Evolutionary conservation across 2,888 invertebrate species (phyloP).

Genomic region (Yponomeuta sedellus): DNA sequence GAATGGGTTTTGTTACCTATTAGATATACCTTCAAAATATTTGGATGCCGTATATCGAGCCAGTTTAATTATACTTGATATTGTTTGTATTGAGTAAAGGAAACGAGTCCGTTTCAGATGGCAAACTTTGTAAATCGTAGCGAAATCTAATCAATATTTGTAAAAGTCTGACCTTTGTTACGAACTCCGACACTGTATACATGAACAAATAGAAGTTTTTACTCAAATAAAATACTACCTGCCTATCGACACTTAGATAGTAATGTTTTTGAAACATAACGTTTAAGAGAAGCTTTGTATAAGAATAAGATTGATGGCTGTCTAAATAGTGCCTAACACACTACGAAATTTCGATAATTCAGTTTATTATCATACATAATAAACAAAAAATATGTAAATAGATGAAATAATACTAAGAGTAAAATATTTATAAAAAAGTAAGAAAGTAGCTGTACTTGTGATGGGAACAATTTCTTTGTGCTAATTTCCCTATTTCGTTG

Average conservation of each 20-base stretch:
- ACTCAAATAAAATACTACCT: conserved; percentile 63
- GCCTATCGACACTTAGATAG: conserved; percentile 72
- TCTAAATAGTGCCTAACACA: conserved; percentile 77
- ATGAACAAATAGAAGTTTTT: conserved; percentile 46
- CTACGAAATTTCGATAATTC: conserved; percentile 74
- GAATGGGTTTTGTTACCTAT: background rate
- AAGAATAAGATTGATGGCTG: conserved; percentile 76
- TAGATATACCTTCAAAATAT: background rate
- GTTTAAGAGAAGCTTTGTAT: conserved; percentile 67
- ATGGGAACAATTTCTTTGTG: conserved; percentile 69
- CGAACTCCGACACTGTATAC: conserved; percentile 36
- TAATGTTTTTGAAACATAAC: conserved; percentile 60
- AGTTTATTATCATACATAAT: conserved; percentile 65
- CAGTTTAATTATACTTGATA: background rate
- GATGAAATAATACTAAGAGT: background rate
- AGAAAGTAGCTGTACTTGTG: conserved; percentile 52
- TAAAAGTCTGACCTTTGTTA: conserved; percentile 14
- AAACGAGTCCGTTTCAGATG: conserved; percentile 7
- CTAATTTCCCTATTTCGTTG: conserved; percentile 14
- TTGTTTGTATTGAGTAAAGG: background rate
- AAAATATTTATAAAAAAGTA: conserved; percentile 34
- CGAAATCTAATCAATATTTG: conserved; percentile 9
- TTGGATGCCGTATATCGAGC: background rate
- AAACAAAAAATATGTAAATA: conserved; percentile 63
- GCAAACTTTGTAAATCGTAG: background rate